Evolutionary conservation across 92 coral and sea anemone species (phyloP), one percentile per base, ranked within the genome.

Genomic region (Siderastrea siderea): DNA sequence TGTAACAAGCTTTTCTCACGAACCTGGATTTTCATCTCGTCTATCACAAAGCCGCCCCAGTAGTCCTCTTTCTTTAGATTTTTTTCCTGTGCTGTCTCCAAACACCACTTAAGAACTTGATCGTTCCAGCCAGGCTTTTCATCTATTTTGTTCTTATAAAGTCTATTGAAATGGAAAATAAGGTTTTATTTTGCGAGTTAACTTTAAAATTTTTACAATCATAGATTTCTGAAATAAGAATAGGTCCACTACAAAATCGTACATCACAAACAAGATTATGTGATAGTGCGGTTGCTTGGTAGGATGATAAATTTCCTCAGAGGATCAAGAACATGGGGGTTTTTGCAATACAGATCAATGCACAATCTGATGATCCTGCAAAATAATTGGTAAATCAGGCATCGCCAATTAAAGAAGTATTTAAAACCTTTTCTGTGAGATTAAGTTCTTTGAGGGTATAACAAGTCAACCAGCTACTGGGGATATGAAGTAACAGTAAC

Each of bases 301-400:
- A 90, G 86, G 4, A 7, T 48, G 6, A 90, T 57, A 68, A 90
- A 84, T 4, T 79, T 58, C 49, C 93, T 53, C 17, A 84, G 55
- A 4, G 86, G 85, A 55, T 90, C 93, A 70, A 85, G 75, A 19
- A 90, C 90, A 78, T 90, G 93, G n/a, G 93, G 90, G 76, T 90
- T 83, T 53, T 83, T 90, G 16, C 84, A 84, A 55, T 90, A 85
- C 47, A 90, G 66, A 12, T 90, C 90, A 1, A 87, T 44, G 55
- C 90, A 87, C 15, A 80, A 53, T 48, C 72, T 68, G 63, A 87
- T 87, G n/a, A 87, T 68, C 61, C 90, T 87, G 71, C 10, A 38
- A 68, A 26, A 26, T 26, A 26, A 26, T 26, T 26, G 38, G 38
- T 26, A 26, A 26, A 26, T 26, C 38, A 26, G 38, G 38, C 38